Evolutionary conservation across 2,888 invertebrate genomes (phyloP).

Genomic region (Venusia cambrica): DNA sequence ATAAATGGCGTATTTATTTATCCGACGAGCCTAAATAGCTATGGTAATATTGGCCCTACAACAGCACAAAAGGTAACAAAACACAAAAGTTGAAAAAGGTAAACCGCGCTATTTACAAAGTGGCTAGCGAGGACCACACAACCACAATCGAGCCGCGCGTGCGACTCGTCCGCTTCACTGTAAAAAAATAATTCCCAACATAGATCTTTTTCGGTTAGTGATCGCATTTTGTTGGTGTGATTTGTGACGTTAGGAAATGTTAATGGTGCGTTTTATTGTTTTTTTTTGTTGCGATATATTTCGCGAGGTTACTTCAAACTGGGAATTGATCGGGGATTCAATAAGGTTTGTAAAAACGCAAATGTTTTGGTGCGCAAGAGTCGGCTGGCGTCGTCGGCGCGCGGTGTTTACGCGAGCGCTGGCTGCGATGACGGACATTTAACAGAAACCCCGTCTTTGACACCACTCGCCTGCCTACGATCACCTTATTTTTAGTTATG

Average conservation of each 20-base stretch:
- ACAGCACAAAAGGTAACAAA: conserved; percentile 82
- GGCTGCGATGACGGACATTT: conserved; percentile 61
- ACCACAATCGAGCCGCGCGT: conserved; percentile 80
- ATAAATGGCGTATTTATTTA: conserved; percentile 81
- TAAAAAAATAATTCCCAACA: conserved; percentile 74
- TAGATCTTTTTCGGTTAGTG: conserved; percentile 77
- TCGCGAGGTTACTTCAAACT: conserved; percentile 21
- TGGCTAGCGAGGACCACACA: conserved; percentile 81
- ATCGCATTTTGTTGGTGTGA: conserved; percentile 80
- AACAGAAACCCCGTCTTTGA: conserved; percentile 67
- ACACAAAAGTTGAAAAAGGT: conserved; percentile 82
- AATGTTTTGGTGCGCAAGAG: conserved; percentile 45
- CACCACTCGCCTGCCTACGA: conserved; percentile 57
- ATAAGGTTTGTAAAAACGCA: conserved; percentile 52
- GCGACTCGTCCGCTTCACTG: conserved; percentile 69
- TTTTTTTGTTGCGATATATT: conserved; percentile 45
- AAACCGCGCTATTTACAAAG: conserved; percentile 82
- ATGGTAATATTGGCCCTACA: conserved; percentile 81
- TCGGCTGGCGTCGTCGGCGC: conserved; percentile 14
- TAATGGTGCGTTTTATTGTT: conserved; percentile 68
- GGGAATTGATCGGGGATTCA: conserved; percentile 28
- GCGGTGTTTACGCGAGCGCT: conserved; percentile 63
- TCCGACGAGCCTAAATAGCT: conserved; percentile 80
- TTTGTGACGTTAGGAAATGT: conserved; percentile 79
- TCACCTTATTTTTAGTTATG: conserved; percentile 52